phyloP scores from a whole-genome alignment of 2,888 invertebrate genomes.

The Cremastinae sp. region DNA sequence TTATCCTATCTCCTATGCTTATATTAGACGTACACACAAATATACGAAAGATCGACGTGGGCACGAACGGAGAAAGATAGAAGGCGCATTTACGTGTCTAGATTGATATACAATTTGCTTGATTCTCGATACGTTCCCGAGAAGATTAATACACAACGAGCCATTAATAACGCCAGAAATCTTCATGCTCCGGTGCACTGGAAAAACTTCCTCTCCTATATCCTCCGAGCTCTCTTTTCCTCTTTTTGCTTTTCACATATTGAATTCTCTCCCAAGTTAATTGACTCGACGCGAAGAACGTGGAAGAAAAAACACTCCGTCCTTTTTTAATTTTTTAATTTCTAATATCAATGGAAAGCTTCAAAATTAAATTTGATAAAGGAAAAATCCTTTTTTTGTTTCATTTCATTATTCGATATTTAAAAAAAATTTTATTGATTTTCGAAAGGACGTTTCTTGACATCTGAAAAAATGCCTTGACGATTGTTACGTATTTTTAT shows the following conservation, averaged over 20 bases:
- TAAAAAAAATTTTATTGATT: no score
- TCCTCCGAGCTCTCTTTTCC: slow-evolving; percentile 30
- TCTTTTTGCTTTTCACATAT: no score
- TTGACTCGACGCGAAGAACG: slow-evolving; percentile 49
- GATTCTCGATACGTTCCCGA: slow-evolving; percentile 49
- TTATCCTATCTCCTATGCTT: slow-evolving; percentile 71
- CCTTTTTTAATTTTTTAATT: no score
- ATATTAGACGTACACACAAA: slow-evolving; percentile 64
- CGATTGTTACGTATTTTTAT: no score
- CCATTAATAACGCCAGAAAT: slow-evolving; percentile 71
- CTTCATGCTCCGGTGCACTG: slow-evolving; percentile 67
- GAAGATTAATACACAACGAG: slow-evolving; percentile 72
- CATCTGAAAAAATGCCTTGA: no score
- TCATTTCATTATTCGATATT: no score
- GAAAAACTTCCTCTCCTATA: slow-evolving; percentile 54
- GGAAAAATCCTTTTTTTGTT: no score
- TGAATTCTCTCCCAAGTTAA: slow-evolving; percentile 50
- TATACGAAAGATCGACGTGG: not conserved
- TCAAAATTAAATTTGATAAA: slow-evolving; percentile 54
- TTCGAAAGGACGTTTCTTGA: no score
- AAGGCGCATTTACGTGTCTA: slow-evolving; percentile 40
- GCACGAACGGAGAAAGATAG: not conserved
- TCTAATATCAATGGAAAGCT: slow-evolving; percentile 56
- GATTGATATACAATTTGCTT: slow-evolving; percentile 54
- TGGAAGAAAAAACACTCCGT: slow-evolving; percentile 3